Evolutionary conservation across 2,797 vertebrate species (phyloP), one percentile per base, ranked within the genome.

Genomic region (Alcedo atthis): DNA sequence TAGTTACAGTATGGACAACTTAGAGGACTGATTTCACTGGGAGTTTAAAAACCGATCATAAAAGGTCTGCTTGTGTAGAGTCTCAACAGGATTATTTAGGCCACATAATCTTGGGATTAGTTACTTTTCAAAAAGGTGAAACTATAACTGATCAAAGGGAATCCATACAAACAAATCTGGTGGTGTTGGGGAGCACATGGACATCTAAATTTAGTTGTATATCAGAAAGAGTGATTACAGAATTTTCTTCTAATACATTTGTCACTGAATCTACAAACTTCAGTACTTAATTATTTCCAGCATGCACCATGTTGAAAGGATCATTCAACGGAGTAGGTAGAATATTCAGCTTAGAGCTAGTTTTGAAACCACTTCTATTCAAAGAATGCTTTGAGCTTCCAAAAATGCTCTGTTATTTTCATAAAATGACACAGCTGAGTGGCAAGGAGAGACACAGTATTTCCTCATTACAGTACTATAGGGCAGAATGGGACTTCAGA

Each of bases 361-460:
- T 79, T 77, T 90, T 89, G 79, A 94, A 95, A 85, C 61, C 81
- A 80, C 42, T 64, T 95, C 25, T 89, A 64, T 82, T 79, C 45
- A 74, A 61, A 90, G 53, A 95, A 82, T 70, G 61, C 87, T 90
- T 87, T 91, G 76, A 87, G 71, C 64, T 93, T 90, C 87, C 49
- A 80, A 33, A 94, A 85, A 43, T 3, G 9, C n/a, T 68, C 24
- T 3, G 24, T 80, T 79, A 79, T 67, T 91, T 80, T 90, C 81
- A 78, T 87, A 58, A 87, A 90, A 40, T 6, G 15, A 76, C 71
- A 49, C 64, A 64, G 61, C 15, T 57, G 62, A 87, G 49, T 32
- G 45, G 53, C 62, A 88, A 80, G 51, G 63, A 71, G 30, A 5
- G 21, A 19, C 22, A 12, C 33, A 51, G 0, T n/a, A 64, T 51